phyloP scores from a whole-genome alignment of 2,888 invertebrate genomes.

The Sepioteuthis lessoniana region DNA sequence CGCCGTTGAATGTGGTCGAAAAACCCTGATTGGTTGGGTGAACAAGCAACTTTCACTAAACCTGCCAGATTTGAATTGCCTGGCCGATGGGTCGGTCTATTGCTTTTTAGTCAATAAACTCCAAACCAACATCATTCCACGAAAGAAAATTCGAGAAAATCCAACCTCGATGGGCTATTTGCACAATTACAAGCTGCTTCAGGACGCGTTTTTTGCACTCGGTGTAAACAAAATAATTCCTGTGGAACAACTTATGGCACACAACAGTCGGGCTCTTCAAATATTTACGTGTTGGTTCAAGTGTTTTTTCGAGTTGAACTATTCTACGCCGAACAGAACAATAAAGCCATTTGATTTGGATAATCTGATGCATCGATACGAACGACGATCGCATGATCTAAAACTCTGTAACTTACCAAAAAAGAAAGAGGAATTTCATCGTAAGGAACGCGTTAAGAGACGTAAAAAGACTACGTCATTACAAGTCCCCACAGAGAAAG shows the following conservation, averaged over 20 bases:
- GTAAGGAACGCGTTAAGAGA: background rate
- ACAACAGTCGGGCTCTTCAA: background rate
- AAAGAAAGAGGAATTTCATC: background rate
- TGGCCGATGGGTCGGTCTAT: background rate
- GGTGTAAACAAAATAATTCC: constrained; percentile 35
- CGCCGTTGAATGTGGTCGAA: constrained; percentile 8
- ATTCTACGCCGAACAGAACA: background rate
- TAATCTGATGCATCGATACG: background rate
- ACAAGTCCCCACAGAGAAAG: background rate
- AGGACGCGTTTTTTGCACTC: background rate
- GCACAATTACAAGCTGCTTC: constrained; percentile 13
- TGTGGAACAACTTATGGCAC: constrained; percentile 35
- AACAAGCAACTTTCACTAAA: background rate
- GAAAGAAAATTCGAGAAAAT: background rate
- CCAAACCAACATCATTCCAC: background rate
- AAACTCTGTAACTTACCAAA: background rate
- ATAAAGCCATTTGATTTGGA: background rate
- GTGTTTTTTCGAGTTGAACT: constrained; percentile 16
- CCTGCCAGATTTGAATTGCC: background rate
- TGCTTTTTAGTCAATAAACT: background rate
- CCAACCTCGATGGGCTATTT: background rate
- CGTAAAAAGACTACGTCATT: background rate
- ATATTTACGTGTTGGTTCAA: constrained; percentile 34
- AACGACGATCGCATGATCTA: background rate
- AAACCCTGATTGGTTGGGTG: constrained; percentile 39